Evolutionary conservation across 1,140 invertebrate species (phyloP).

Genomic region (Hetaerina americana): DNA sequence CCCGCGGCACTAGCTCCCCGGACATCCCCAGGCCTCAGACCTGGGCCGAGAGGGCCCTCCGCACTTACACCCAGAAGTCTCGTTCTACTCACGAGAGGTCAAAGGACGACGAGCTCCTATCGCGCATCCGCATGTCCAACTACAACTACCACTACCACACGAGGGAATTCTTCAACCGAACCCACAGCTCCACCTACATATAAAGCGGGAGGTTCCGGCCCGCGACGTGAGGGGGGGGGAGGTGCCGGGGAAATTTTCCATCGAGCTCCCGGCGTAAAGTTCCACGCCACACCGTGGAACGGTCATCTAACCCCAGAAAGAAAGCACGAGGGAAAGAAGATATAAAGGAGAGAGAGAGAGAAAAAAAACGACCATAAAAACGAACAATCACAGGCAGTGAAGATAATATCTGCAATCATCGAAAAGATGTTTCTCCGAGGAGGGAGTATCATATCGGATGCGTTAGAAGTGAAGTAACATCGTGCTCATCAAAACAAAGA

Average conservation of each 20-base stretch:
- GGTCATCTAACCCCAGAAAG: too few species aligned
- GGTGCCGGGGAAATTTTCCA: too few species aligned
- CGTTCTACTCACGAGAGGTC: slow-evolving; percentile 19
- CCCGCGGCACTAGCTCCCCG: slow-evolving; percentile 46
- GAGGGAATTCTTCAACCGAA: slow-evolving; percentile 10
- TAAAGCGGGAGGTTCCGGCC: background rate
- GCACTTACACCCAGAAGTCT: slow-evolving; percentile 41
- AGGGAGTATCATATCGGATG: too few species aligned
- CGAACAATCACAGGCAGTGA: too few species aligned
- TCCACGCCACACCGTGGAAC: too few species aligned
- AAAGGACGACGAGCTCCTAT: slow-evolving; percentile 29
- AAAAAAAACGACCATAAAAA: background rate
- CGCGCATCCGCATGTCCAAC: slow-evolving; percentile 22
- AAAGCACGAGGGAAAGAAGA: background rate
- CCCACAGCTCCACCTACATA: slow-evolving; percentile 3
- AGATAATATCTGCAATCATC: too few species aligned
- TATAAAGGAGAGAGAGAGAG: background rate
- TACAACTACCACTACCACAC: slow-evolving; percentile 11
- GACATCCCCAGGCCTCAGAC: slow-evolving; percentile 62
- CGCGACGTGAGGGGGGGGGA: too few species aligned
- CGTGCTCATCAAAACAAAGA: background rate
- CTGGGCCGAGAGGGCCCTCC: slow-evolving; percentile 63
- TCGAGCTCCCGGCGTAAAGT: too few species aligned
- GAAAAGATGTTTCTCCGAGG: background rate
- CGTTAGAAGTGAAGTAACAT: too few species aligned